Evolutionary conservation across 2,888 invertebrate species (phyloP).

Genomic region (Caenorhabditis angaria): DNA sequence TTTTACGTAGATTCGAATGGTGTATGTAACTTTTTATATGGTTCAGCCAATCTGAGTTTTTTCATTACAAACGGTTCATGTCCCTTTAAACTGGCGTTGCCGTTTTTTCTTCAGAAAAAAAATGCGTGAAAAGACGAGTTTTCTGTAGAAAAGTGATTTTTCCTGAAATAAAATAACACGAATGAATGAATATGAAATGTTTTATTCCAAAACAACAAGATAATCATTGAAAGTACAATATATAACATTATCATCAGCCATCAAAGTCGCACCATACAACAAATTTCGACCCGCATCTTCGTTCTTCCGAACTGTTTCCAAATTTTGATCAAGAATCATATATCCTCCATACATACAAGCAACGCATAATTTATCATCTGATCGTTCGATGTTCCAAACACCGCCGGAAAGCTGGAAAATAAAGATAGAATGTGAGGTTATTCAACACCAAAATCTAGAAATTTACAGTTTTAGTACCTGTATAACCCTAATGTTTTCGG

Average conservation of each 20-base stretch:
- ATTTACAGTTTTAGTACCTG: constrained; percentile 7
- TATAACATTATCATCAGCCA: constrained; percentile 16
- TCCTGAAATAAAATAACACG: no score
- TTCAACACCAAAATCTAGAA: constrained; percentile 4
- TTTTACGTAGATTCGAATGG: no score
- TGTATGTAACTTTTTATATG: no score
- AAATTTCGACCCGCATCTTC: constrained; percentile 37
- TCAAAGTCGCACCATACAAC: constrained; percentile 45
- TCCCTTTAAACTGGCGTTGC: no score
- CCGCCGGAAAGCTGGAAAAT: constrained; percentile 47
- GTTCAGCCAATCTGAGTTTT: no score
- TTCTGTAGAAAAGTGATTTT: no score
- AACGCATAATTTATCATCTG: constrained; percentile 12
- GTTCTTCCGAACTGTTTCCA: constrained; percentile 24
- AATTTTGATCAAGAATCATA: constrained; percentile 25
- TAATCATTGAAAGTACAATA: constrained; percentile 54
- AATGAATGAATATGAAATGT: no score
- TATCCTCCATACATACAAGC: constrained; percentile 56
- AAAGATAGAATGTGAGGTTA: neutral
- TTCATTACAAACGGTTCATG: no score
- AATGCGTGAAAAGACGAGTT: no score
- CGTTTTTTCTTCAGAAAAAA: no score
- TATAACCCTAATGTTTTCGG: neutral
- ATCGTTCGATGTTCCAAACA: constrained; percentile 50
- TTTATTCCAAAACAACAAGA: constrained; percentile 26